Evolutionary conservation across 1,140 invertebrate species (phyloP).

Genomic region (Rhopalosiphum padi): DNA sequence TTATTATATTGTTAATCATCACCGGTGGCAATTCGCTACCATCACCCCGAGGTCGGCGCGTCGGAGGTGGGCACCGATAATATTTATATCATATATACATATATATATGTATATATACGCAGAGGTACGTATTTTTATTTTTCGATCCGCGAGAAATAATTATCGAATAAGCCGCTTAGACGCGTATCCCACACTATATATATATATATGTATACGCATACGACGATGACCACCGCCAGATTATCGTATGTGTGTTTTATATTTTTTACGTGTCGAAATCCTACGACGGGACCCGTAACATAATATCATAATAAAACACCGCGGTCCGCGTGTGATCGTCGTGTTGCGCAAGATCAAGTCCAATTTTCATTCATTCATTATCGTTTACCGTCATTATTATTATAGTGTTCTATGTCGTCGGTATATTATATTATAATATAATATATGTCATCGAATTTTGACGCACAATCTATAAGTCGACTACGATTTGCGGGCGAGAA

Average conservation of each 20-base stretch:
- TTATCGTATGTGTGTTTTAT: neutral
- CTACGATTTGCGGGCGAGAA: too few relatives aligned
- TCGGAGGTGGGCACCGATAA: neutral
- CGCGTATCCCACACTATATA: too few relatives aligned
- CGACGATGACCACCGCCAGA: neutral
- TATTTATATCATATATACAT: neutral
- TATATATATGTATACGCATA: too few relatives aligned
- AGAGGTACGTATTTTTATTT: neutral
- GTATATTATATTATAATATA: too few relatives aligned
- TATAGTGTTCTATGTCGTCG: too few relatives aligned
- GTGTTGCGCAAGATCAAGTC: neutral
- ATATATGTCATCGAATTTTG: neutral
- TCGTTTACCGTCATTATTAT: neutral
- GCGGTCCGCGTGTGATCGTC: neutral
- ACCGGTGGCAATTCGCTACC: constrained; percentile 23
- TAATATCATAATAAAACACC: neutral
- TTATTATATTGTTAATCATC: constrained; percentile 35
- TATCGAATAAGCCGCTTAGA: neutral
- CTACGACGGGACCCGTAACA: neutral
- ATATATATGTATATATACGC: too few relatives aligned
- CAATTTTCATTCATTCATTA: neutral
- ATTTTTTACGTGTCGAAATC: neutral
- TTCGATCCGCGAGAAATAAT: neutral
- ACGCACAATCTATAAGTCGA: neutral
- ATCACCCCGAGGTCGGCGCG: neutral